Evolutionary conservation across 2,113 vertebrate genomes (phyloP).

Genomic region (Struthidea cinerea): DNA sequence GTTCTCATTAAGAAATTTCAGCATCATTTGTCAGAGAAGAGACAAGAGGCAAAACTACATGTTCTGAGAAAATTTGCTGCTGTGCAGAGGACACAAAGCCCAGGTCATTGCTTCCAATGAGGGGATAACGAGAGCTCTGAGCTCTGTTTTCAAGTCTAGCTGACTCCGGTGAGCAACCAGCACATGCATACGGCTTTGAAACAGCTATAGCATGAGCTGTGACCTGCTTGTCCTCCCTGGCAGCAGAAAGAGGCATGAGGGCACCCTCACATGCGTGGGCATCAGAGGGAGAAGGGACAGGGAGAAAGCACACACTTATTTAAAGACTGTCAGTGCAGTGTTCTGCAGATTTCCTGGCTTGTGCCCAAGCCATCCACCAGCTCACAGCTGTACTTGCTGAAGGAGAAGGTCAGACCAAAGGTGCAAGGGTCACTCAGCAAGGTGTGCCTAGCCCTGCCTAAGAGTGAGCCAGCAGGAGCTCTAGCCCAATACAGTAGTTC

Average conservation of each 20-base stretch:
- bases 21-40: not conserved
- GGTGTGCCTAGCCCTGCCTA: not conserved
- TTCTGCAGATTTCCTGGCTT: rapidly evolving
- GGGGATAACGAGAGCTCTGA: not conserved
- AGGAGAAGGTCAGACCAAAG: not conserved
- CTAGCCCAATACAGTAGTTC: not conserved
- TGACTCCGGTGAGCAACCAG: not conserved
- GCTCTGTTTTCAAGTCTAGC: not conserved
- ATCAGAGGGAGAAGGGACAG: not conserved
- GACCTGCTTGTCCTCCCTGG: not conserved
- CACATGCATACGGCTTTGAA: rapidly evolving
- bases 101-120: not conserved
- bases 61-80: not conserved
- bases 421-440: not conserved
- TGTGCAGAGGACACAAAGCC: not conserved
- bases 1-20: not conserved
- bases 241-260: not conserved
- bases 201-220: not conserved
- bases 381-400: not conserved
- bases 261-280: rapidly evolving
- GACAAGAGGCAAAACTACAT: not conserved
- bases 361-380: not conserved
- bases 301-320: not conserved
- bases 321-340: too few relatives aligned
- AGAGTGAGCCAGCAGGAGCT: not conserved